phyloP scores from a whole-genome alignment of 2,113 vertebrate species.

The Ardeotis arabs region DNA sequence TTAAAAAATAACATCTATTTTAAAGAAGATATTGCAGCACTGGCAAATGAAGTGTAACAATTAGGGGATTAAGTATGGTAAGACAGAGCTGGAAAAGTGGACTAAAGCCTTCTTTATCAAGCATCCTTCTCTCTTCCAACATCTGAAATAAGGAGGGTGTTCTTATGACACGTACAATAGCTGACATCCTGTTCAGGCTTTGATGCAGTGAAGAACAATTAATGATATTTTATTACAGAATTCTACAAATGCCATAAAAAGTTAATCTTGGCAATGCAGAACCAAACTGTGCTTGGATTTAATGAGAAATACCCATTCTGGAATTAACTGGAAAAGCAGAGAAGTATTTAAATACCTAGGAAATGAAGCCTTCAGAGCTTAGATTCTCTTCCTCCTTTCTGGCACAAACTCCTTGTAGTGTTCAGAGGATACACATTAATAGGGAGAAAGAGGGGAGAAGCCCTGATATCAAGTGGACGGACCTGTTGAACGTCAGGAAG shows the following conservation, averaged over 20 bases:
- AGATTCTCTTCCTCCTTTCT: background rate
- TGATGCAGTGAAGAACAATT: background rate
- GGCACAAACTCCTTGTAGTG: background rate
- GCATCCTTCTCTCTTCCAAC: background rate
- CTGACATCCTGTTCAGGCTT: background rate
- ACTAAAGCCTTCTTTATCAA: background rate
- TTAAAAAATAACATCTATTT: background rate
- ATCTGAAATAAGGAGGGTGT: background rate
- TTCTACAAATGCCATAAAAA: background rate
- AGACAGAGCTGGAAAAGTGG: background rate
- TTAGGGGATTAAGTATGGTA: background rate
- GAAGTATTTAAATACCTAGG: background rate
- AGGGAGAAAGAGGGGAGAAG: background rate
- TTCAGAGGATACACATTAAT: background rate
- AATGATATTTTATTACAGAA: background rate
- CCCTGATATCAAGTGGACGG: background rate
- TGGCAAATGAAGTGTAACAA: background rate
- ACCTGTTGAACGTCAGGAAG: background rate
- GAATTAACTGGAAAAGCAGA: background rate
- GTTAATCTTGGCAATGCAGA: background rate
- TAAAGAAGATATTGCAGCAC: background rate
- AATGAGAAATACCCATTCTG: background rate
- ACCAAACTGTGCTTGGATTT: background rate
- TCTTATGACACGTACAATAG: background rate
- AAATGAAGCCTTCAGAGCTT: background rate